Conservation (phyloP, 2,113 vertebrate genomes). For the Emydocephalus ijimae region DNA sequence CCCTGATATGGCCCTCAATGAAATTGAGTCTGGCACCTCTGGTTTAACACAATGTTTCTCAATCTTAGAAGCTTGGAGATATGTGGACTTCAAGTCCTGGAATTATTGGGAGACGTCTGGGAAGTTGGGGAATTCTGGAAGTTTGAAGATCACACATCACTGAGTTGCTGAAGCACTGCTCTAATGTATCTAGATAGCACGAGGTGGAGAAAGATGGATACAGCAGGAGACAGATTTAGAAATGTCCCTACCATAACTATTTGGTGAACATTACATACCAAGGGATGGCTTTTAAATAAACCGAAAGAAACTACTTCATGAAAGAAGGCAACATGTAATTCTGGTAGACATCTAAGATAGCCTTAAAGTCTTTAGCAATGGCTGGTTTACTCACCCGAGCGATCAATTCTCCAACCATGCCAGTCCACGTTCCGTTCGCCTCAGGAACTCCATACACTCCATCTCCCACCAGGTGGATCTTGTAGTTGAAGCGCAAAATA, state of each 20-base stretch:
- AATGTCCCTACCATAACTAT: background rate
- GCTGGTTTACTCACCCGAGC: conserved; percentile 78
- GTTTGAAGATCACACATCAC: too few species aligned
- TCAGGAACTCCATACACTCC: conserved; percentile 89
- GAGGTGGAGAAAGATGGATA: background rate
- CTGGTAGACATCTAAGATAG: background rate
- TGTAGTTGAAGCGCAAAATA: conserved; percentile 94
- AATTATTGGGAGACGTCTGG: too few species aligned
- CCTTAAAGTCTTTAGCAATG: background rate
- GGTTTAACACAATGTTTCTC: background rate
- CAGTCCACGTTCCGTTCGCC: conserved; percentile 91
- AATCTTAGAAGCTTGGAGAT: too few species aligned
- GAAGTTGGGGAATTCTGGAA: too few species aligned
- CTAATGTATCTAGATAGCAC: background rate
- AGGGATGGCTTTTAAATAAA: background rate
- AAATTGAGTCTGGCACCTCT: too few species aligned
- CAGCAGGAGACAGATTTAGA: background rate
- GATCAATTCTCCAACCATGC: conserved; percentile 97
- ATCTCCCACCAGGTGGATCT: conserved; percentile 90
- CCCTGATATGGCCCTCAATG: too few species aligned
- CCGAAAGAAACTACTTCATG: too few species aligned
- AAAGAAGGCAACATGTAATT: background rate
- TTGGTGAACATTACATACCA: background rate
- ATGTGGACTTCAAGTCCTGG: too few species aligned
- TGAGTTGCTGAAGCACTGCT: too few species aligned